Percentiles rank a stretch among this genome's conserved stretches.
These are phyloP conservation scores for Trachymyrmex cornetzi DNA, from an alignment of 1,140 invertebrate genomes.

Conservation along the genomic window DNA sequence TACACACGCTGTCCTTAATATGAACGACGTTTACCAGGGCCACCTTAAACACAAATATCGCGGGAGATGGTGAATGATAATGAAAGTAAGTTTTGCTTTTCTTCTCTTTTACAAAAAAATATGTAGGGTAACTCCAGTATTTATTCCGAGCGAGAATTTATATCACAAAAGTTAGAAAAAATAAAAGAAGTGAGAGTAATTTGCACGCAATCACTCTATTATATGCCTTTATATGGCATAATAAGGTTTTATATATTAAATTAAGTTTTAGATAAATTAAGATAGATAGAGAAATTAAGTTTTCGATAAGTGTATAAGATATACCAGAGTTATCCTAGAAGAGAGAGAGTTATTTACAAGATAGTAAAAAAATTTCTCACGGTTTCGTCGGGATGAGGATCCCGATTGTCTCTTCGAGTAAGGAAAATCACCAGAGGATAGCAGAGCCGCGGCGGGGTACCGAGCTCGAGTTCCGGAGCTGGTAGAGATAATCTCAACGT, in stretches of 20 bases:
- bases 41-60: slow-evolving; percentile 86
- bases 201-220: too few species aligned
- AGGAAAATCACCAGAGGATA: slow-evolving; percentile 92
- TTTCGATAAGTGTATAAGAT: too few species aligned
- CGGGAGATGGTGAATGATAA: not conserved
- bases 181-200: too few species aligned
- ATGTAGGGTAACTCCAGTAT: too few species aligned
- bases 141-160: too few species aligned
- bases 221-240: too few species aligned
- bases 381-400: slow-evolving; percentile 91
- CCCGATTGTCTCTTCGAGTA: slow-evolving; percentile 88
- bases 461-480: slow-evolving; percentile 89
- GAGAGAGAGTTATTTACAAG: not conserved
- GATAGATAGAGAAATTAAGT: too few species aligned
- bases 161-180: too few species aligned
- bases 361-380: slow-evolving; percentile 85
- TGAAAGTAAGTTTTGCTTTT: not conserved
- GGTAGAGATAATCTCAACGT: slow-evolving; percentile 89
- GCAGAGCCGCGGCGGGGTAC: slow-evolving; percentile 90
- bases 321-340: too few species aligned
- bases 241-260: too few species aligned
- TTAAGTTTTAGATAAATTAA: too few species aligned
- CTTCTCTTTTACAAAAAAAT: not conserved
- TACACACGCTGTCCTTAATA: slow-evolving; percentile 92
- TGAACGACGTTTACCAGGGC: slow-evolving; percentile 93